Evolutionary conservation across 2,888 invertebrate species (phyloP), one percentile per base, ranked within the genome.

Genomic region (Leptura quadrifasciata): DNA sequence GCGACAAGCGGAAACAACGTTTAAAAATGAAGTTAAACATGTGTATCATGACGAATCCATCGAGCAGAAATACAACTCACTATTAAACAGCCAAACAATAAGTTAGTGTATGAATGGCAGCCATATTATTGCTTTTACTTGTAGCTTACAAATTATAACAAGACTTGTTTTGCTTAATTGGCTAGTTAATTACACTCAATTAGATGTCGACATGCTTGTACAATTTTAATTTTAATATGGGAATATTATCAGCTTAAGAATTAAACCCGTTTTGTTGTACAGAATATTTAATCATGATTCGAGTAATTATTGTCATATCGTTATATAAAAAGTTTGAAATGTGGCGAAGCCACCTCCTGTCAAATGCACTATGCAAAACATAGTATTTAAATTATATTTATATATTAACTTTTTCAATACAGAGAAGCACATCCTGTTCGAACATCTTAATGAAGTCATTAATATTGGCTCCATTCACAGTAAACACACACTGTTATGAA

Each of bases 1-100:
- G 72, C 78, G 85, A 85, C 84, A 84, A 83, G 80, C 84, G 85
- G 85, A 85, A 82, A 84, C 78, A 79, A 76, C 80, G 75, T 74
- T 77, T 77, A 79, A 82, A 83, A 81, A 74, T 75, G 75, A 65
- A 74, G 74, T 73, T 76, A 78, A 81, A 77, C 79, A 79, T 77
- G 70, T 79, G 79, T 76, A 78, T 73, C 58, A 58, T 69, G 58
- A 58, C 58, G 69, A 39, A 58, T n/a, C 35, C 20, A 21, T 27
- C 31, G 52, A 65, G n/a, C 60, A 60, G 27, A 60, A 60, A 60
- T n/a, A 60, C 2, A 15, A 31, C 60, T n/a, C 31, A 61, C 31
- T 31, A 31, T 31, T 24, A 60, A 15, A 31, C 17, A 31, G 27
- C n/a, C 47, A 47, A 47, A 47, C 47, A 47, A 47, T 47, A 47